A percentile compares a stretch with the other conserved stretches of the same genome.
Conservation (phyloP, 2,113 vertebrate genomes). For the Ictalurus punctatus region DNA sequence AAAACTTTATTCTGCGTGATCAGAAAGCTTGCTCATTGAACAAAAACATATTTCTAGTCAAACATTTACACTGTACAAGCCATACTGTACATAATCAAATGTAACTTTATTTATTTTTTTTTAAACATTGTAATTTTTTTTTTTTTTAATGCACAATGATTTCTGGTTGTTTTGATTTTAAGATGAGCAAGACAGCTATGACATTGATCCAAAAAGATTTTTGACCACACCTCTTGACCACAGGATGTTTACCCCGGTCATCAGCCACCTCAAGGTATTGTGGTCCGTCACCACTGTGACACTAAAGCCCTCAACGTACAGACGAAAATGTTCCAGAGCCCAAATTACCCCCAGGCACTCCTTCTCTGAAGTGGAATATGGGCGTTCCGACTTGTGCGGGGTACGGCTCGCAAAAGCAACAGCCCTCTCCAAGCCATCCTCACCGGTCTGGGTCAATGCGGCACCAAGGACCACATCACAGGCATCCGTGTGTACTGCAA, state of each 20-base stretch:
- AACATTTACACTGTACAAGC: conserved; percentile 8
- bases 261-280: no score
- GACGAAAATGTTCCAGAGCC: no score
- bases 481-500: no score
- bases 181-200: not conserved
- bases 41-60: not conserved
- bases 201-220: not conserved
- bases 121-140: not conserved
- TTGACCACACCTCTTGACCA: not conserved
- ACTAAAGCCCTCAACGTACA: no score
- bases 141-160: not conserved
- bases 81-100: not conserved
- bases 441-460: no score
- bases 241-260: not conserved
- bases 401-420: no score
- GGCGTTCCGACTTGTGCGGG: no score
- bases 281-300: no score
- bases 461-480: no score
- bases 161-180: not conserved
- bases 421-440: no score
- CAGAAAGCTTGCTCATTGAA: not conserved
- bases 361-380: no score
- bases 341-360: no score
- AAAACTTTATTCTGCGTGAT: not conserved
- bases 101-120: not conserved